Base-by-base conservation (phyloP, 1,140 invertebrate species). In the Schlechtendalia chinensis region DNA sequence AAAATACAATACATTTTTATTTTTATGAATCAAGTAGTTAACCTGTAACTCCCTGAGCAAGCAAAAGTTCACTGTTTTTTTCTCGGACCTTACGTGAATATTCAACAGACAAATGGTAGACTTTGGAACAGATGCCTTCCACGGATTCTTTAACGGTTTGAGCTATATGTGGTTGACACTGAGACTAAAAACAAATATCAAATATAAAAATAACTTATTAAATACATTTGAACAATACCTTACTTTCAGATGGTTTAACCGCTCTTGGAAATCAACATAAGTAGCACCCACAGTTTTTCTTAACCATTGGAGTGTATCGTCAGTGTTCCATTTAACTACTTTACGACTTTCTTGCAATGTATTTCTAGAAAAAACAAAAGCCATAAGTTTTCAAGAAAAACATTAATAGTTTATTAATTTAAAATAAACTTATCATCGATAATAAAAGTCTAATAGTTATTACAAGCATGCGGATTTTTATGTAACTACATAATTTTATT, bases 261-360 rank as follows among this genome's bases (percentile, higher is more conserved):
- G 88, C 83, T 94, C 94, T 86, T 96, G 94, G 86, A 96, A 96
- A 88, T 98, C 96, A 86, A 98, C 96, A 87, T 96, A 98, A 1
- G 95, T 96, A 29, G 96, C 95, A 67, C 95, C 96, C n/a, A 96
- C 91, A 17, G 95, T 97, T 85, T 93, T 90, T 84, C 96, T 89
- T 39, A 99, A 85, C 96, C 96, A 98, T 82, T 94, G 93, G 86
- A 98, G 98, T 3, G 96, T 98, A 83, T 98, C 96, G 85, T 98
- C 96, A 0, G 95, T 96, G 88, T 98, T 97, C 96, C 96, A 98
- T 86, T 98, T 98, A 0, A 99, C 96, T 10, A 98, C 93, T 87
- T 98, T 98, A 82, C 97, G 89, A 84, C 95, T 96, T 85, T 98
- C 96, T 1, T 95, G 90, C n/a, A 94, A 92, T 1, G 94, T 93